These are phyloP conservation scores for Pristionchus entomophagus DNA, from an alignment of 2,888 invertebrate genomes.

Conservation along the genomic window DNA sequence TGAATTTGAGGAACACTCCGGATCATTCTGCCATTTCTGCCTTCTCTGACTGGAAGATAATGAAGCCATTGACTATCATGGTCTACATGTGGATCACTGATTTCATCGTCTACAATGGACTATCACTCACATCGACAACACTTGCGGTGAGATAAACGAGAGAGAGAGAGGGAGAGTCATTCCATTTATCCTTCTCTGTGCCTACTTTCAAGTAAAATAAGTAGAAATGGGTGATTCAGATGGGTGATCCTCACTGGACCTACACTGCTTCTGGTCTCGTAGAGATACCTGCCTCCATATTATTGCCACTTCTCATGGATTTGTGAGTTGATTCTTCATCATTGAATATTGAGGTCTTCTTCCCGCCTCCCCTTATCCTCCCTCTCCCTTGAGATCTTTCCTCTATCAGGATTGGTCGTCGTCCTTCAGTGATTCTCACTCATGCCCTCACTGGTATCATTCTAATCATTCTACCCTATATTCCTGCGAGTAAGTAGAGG, in stretches of 20 bases:
- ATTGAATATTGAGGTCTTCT: too few relatives aligned
- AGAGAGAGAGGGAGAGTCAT: too few relatives aligned
- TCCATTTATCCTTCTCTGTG: too few relatives aligned
- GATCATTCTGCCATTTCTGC: neutral
- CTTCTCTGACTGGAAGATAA: neutral
- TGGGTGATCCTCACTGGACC: conserved; percentile 32
- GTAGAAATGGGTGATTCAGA: neutral
- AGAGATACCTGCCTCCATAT: conserved; percentile 25
- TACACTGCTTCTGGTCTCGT: conserved; percentile 23
- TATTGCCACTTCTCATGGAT: conserved; percentile 16
- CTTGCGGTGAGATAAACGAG: neutral
- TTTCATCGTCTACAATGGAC: conserved; percentile 44
- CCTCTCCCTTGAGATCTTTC: too few relatives aligned
- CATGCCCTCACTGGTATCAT: neutral
- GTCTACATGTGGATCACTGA: conserved; percentile 30
- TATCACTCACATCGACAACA: conserved; percentile 15
- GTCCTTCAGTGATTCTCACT: neutral
- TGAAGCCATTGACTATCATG: neutral
- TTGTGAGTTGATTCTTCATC: neutral
- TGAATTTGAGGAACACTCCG: neutral
- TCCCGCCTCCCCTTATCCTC: neutral
- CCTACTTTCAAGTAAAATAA: too few relatives aligned
- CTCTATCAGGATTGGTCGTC: conserved; percentile 30
- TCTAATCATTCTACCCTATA: conserved; percentile 5
- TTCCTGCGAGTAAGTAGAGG: neutral